Conservation (phyloP, 2,888 invertebrate genomes). For the Ischnus inquisitorius region DNA sequence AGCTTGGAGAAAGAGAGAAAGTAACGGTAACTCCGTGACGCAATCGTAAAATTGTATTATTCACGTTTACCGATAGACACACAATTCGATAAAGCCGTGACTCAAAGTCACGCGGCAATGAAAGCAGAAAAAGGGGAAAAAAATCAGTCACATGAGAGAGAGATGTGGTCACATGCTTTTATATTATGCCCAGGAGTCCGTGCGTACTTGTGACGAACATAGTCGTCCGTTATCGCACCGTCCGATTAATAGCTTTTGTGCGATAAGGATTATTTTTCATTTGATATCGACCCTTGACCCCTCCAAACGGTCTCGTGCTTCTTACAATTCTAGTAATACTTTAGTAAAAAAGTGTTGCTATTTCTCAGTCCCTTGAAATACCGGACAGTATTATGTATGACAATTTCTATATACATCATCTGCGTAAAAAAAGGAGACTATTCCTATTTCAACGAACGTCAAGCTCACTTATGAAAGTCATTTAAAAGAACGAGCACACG, state of each 20-base stretch:
- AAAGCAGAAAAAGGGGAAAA: slow-evolving; percentile 28
- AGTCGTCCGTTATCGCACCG: slow-evolving; percentile 7
- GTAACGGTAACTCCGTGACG: background rate
- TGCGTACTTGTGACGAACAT: slow-evolving; percentile 51
- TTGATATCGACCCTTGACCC: slow-evolving; percentile 45
- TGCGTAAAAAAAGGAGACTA: background rate
- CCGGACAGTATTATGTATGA: background rate
- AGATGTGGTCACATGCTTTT: slow-evolving; percentile 37
- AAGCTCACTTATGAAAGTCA: background rate
- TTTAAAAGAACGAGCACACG: background rate
- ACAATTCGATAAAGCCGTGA: slow-evolving; percentile 7
- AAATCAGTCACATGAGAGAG: slow-evolving; percentile 45
- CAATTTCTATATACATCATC: background rate
- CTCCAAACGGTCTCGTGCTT: background rate
- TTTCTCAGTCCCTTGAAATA: background rate
- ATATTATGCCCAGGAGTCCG: slow-evolving; percentile 19
- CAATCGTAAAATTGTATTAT: background rate
- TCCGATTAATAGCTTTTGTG: slow-evolving; percentile 43
- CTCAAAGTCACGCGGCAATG: slow-evolving; percentile 42
- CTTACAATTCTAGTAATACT: background rate
- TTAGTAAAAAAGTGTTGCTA: background rate
- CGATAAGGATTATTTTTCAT: slow-evolving; percentile 52
- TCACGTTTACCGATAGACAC: background rate
- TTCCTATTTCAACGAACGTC: background rate
- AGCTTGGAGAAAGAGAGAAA: background rate